Base-by-base conservation (phyloP, 2,888 invertebrate species). In the Drosophila monieri region DNA sequence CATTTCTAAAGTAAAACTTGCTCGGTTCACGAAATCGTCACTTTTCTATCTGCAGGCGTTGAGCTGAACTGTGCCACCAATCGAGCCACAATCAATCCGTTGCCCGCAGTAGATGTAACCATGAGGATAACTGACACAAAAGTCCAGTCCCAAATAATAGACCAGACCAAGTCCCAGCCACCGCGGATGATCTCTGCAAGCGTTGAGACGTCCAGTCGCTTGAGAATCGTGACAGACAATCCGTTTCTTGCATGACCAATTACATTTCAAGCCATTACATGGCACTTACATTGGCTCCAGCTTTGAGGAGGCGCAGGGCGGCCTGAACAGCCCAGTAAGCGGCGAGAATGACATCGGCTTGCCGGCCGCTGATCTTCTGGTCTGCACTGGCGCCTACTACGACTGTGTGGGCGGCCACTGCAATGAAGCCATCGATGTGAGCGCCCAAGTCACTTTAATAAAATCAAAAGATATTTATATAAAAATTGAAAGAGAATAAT, bases 341-440 rank as follows among this genome's bases (percentile, higher is more conserved):
- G 62, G 99, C 99, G 83, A 98, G 92, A 56, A 98, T 94, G 12
- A 97, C 98, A 93, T 99, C 99, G 43, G 99, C 99, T 90, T 96
- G 96, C 66, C 96, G 94, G 6, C 98, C 99, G 12, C 94, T 95
- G 15, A 97, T 95, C 92, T 96, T 96, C 53, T 94, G 93, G 69
- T 95, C 95, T 76, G 92, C 91, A 21, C 94, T 93, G 44, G 96
- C 95, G 52, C 98, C 98, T 83, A 99, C 95, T 57, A 97, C 95
- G 74, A 99, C 93, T 5, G 99, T 98, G 91, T 99, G 99, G 27
- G 99, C 99, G 57, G 97, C 98, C 53, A 99, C 98, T 52, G 99
- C 99, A 89, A 99, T 98, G 90, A 98, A 99, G 37, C 99, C 99
- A 94, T 99, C 99, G 89, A 99, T 96, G 90, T 99, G 99, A 72